phyloP scores from a whole-genome alignment of 2,888 invertebrate genomes.

The Nomada fabriciana region DNA sequence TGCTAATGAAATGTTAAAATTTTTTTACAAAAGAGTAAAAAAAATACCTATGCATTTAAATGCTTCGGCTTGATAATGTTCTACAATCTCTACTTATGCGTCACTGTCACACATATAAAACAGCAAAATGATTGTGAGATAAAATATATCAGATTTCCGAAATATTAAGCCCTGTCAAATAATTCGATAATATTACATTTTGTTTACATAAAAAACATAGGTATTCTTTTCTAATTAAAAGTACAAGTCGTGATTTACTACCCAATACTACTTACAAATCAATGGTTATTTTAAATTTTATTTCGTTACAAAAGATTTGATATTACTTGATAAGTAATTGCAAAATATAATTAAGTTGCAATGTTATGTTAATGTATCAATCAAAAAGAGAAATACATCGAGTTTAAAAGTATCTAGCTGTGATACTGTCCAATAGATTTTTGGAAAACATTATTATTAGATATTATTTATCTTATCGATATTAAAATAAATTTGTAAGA shows the following conservation, averaged over 20 bases:
- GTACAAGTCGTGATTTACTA: conserved; percentile 44
- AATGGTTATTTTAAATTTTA: conserved; percentile 48
- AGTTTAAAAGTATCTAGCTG: conserved; percentile 17
- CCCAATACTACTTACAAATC: conserved; percentile 36
- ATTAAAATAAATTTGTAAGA: conserved; percentile 33
- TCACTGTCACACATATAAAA: conserved; percentile 20
- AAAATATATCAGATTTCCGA: conserved; percentile 4
- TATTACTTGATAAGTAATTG: conserved; percentile 42
- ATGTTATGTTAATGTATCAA: conserved; percentile 8
- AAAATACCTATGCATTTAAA: conserved; percentile 57
- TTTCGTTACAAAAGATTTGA: conserved; percentile 41
- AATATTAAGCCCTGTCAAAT: conserved; percentile 6
- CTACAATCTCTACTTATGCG: conserved; percentile 21
- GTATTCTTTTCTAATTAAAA: conserved; percentile 56
- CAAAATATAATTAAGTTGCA: conserved; percentile 27
- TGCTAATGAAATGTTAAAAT: conserved; percentile 44
- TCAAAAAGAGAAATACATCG: conserved; percentile 5
- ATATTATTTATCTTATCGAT: conserved; percentile 24
- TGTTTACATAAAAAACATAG: conserved; percentile 39
- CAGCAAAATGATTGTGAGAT: conserved; percentile 6
- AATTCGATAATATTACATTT: conserved; percentile 14
- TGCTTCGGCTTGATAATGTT: conserved; percentile 21
- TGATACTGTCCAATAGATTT: conserved; percentile 14
- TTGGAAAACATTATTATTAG: conserved; percentile 18
- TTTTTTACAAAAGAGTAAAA: conserved; percentile 32